Conservation (phyloP, 2,113 vertebrate genomes). For the Psammodynastes pulverulentus region DNA sequence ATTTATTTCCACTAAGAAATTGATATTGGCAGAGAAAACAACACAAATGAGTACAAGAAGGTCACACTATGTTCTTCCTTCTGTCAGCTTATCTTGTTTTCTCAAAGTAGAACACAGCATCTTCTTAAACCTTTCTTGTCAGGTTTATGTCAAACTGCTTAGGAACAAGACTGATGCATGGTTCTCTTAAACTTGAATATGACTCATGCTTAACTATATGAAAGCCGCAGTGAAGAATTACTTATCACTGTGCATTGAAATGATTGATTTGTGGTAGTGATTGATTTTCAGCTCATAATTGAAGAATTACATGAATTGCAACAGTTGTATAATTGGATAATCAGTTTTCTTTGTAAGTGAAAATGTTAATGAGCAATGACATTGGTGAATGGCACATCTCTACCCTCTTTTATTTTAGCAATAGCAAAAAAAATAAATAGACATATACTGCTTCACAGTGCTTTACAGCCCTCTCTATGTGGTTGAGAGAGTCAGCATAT, state of each 20-base stretch:
- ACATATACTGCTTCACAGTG: neutral
- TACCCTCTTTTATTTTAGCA: neutral
- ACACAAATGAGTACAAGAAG: slow-evolving; percentile 5
- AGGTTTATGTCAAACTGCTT: slow-evolving; percentile 19
- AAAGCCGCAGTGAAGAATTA: neutral
- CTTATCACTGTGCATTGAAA: neutral
- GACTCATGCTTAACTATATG: neutral
- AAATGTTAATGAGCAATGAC: neutral
- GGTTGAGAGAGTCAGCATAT: neutral
- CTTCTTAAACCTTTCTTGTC: slow-evolving; percentile 22
- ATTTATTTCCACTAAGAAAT: neutral
- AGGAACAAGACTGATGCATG: slow-evolving; percentile 17
- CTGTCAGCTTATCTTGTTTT: slow-evolving; percentile 29
- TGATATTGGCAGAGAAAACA: neutral
- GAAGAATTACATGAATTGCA: neutral
- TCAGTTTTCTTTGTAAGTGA: neutral
- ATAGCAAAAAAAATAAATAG: neutral
- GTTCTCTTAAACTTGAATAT: neutral
- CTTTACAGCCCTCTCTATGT: neutral
- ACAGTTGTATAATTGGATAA: neutral
- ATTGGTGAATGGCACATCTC: neutral
- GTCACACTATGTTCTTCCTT: slow-evolving; percentile 16
- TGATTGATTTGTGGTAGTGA: slow-evolving; percentile 5
- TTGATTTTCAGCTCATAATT: slow-evolving; percentile 4
- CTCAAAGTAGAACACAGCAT: slow-evolving; percentile 1